Percentiles rank a stretch among this genome's conserved stretches.
Evolutionary conservation across 1,140 invertebrate genomes (phyloP).

Genomic region (Sarcophaga peregrina): DNA sequence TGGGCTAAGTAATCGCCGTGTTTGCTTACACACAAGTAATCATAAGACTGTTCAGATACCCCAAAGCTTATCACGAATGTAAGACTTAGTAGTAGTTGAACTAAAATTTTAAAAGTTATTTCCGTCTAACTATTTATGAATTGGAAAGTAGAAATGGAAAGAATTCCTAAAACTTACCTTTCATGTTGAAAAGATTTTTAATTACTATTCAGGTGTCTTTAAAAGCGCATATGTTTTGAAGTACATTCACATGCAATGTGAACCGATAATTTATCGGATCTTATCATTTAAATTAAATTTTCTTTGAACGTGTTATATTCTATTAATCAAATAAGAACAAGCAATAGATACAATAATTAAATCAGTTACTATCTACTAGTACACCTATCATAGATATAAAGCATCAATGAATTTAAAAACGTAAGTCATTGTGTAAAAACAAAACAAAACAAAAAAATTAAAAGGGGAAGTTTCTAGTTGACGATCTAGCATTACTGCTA

Average conservation of each 20-base stretch:
- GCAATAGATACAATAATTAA: too few species aligned
- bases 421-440: too few species aligned
- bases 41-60: not conserved
- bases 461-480: too few species aligned
- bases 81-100: not conserved
- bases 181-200: conserved; percentile 6
- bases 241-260: not conserved
- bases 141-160: not conserved
- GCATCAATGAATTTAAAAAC: too few species aligned
- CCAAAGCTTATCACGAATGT: not conserved
- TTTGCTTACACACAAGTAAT: not conserved
- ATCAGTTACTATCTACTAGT: too few species aligned
- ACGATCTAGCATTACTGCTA: too few species aligned
- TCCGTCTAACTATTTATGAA: too few species aligned
- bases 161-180: not conserved
- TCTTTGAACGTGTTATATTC: too few species aligned
- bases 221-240: not conserved
- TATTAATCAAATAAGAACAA: too few species aligned
- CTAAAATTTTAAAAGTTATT: not conserved
- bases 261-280: too few species aligned
- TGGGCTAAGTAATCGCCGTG: not conserved
- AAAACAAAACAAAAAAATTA: too few species aligned
- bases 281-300: too few species aligned
- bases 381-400: not conserved
- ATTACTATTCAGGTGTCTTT: not conserved